Conservation (phyloP, 1,140 invertebrate genomes). For the Lepidurus couesii region DNA sequence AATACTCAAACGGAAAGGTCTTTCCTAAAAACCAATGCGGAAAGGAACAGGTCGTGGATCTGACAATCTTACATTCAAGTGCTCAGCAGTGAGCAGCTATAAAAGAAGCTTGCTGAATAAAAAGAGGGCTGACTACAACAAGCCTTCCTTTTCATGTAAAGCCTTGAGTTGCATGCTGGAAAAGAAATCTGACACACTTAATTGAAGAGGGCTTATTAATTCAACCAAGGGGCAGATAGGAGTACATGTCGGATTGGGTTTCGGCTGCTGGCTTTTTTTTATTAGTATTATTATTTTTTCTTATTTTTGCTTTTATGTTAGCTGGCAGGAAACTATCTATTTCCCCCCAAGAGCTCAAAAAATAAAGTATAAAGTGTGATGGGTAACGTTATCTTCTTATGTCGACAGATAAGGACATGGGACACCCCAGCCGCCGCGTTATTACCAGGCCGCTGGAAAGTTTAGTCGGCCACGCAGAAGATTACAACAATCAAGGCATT, state of each 20-base stretch:
- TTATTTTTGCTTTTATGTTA: neutral
- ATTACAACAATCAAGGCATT: slow-evolving; percentile 35
- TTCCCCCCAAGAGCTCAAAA: neutral
- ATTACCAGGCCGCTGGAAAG: slow-evolving; percentile 37
- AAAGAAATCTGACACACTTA: neutral
- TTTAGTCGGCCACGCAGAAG: slow-evolving; percentile 29
- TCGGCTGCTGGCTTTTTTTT: neutral
- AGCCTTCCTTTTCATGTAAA: neutral
- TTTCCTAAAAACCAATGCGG: neutral
- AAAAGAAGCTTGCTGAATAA: slow-evolving; percentile 2
- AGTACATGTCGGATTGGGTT: neutral
- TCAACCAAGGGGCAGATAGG: neutral
- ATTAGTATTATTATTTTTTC: neutral
- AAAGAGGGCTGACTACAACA: neutral
- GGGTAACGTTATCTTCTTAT: slow-evolving; percentile 10
- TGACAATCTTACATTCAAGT: slow-evolving; percentile 5
- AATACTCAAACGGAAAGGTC: neutral
- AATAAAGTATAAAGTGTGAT: neutral
- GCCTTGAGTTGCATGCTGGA: neutral
- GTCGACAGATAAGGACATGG: slow-evolving; percentile 35
- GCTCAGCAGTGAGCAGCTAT: neutral
- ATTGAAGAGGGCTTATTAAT: slow-evolving; percentile 11
- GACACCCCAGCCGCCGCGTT: slow-evolving; percentile 35
- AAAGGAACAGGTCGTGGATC: slow-evolving; percentile 1
- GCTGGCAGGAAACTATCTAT: neutral